Evolutionary conservation across 2,888 invertebrate genomes (phyloP), one percentile per base, ranked within the genome.

Genomic region (Luperina testacea): DNA sequence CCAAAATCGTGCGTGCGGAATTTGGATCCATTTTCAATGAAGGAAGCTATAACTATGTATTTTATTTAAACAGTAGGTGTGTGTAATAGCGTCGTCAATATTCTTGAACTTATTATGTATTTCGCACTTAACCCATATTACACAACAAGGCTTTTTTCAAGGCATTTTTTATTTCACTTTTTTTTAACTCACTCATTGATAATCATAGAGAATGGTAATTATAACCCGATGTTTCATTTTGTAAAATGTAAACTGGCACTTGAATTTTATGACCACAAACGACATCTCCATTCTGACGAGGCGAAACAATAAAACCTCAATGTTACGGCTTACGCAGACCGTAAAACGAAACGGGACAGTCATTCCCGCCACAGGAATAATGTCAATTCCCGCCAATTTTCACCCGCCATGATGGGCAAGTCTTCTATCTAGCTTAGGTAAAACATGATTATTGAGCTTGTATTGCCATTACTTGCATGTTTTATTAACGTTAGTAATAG

Each of bases 341-440:
- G 92, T 94, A 93, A 93, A 93, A 94, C 88, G 91, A 87, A 92
- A 92, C 91, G 92, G 90, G 89, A 88, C 87, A 85, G 88, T 90
- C 90, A 89, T 92, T 92, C 92, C 91, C 90, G 88, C 89, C 88
- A 87, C 82, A 87, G 83, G 85, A 87, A 87, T 85, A 86, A 87
- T 89, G 84, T 88, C 87, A 86, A 90, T 90, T 89, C 91, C 90
- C 90, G 90, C 89, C 88, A 90, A 92, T 90, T 90, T 89, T 87
- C 75, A 80, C 78, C 75, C 48, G 71, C 80, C 77, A 77, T 80
- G 61, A 72, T 81, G 20, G 64, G 48, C 61, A 85, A 81, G 76
- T 84, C 81, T 87, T 84, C 48, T 61, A 61, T 53, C 32, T 61
- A 38, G 45, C 13, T n/a, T 59, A 32, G 3, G 53, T 79, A 59